These are phyloP conservation scores for Pipistrellus pipistrellus DNA, from an alignment of 2,797 vertebrate genomes.

Conservation along the genomic window DNA sequence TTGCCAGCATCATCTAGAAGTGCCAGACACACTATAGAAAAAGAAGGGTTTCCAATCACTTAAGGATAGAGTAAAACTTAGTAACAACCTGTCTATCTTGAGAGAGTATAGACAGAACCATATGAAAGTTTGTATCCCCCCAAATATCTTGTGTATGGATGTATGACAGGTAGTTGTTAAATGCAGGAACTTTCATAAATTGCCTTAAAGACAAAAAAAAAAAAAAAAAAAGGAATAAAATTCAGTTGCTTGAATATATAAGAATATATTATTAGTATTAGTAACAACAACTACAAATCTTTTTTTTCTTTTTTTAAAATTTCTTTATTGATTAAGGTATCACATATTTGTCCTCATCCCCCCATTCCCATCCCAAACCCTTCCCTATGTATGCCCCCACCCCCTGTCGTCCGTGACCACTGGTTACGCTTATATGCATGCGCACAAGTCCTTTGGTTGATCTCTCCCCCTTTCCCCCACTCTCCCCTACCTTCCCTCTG, in stretches of 20 bases:
- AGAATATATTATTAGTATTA: neutral
- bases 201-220: neutral
- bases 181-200: neutral
- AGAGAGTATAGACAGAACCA: neutral
- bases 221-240: slow-evolving; percentile 16
- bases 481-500: too few relatives aligned
- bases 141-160: neutral
- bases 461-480: too few relatives aligned
- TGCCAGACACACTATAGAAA: neutral
- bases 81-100: neutral
- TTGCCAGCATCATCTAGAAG: neutral
- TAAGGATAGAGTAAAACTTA: neutral
- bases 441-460: too few relatives aligned
- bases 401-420: too few relatives aligned
- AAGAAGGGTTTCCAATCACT: neutral
- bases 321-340: too few relatives aligned
- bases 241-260: slow-evolving; percentile 19
- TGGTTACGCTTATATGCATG: too few relatives aligned
- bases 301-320: neutral
- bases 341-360: too few relatives aligned
- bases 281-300: slow-evolving; percentile 38
- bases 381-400: too few relatives aligned
- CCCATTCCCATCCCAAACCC: too few relatives aligned
- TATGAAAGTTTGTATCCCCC: neutral
- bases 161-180: neutral